A percentile compares a stretch with the other conserved stretches of the same genome.
Conservation (phyloP, 2,113 vertebrate genomes). For the Pleuronectes platessa region DNA sequence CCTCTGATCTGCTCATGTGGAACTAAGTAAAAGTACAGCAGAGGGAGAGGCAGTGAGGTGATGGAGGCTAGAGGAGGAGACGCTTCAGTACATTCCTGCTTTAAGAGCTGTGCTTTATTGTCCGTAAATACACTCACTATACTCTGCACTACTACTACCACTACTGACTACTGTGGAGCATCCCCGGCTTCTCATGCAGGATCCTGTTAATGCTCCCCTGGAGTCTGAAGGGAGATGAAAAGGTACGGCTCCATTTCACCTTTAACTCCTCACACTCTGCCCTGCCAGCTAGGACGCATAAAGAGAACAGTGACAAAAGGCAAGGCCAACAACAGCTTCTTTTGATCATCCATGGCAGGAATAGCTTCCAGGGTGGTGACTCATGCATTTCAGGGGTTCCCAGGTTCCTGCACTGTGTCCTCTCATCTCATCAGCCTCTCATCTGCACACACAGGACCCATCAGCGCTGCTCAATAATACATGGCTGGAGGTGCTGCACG, state of each 20-base stretch:
- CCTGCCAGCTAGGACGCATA: slow-evolving; percentile 20
- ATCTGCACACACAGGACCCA: slow-evolving; percentile 33
- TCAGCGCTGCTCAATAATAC: slow-evolving; percentile 57
- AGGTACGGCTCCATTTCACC: slow-evolving; percentile 40
- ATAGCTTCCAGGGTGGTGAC: slow-evolving; percentile 40
- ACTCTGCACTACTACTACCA: not conserved
- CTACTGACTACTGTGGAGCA: not conserved
- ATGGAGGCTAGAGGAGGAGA: slow-evolving; percentile 10
- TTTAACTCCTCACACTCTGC: slow-evolving; percentile 35
- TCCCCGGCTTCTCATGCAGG: slow-evolving; percentile 1
- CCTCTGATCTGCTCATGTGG: slow-evolving; percentile 62
- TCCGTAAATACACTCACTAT: slow-evolving; percentile 26
- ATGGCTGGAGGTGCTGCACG: slow-evolving; percentile 26
- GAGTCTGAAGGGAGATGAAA: slow-evolving; percentile 40
- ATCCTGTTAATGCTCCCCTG: slow-evolving; percentile 5
- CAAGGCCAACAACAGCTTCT: not conserved
- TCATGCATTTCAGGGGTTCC: slow-evolving; percentile 31
- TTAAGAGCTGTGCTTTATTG: slow-evolving; percentile 30
- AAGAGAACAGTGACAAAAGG: slow-evolving; percentile 42
- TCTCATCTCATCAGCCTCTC: not conserved
- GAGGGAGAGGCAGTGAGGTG: slow-evolving; percentile 11
- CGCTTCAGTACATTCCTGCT: slow-evolving; percentile 24
- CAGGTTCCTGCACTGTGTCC: slow-evolving; percentile 9
- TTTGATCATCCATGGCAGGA: slow-evolving; percentile 44
- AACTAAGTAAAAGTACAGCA: slow-evolving; percentile 64